Evolutionary conservation across 2,888 invertebrate species (phyloP).

Genomic region (Keiferia lycopersicella): DNA sequence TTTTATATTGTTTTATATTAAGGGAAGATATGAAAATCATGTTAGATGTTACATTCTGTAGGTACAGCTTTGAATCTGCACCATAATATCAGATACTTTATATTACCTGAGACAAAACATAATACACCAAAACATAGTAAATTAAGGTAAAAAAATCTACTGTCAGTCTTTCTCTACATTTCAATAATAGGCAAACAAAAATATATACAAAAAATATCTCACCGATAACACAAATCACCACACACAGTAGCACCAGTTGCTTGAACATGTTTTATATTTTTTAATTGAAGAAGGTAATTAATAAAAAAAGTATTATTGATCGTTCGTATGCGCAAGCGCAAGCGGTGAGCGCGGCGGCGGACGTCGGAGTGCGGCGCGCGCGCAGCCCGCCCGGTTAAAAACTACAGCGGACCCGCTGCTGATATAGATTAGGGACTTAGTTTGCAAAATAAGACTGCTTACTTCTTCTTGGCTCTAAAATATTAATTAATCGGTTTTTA

Average conservation of each 20-base stretch:
- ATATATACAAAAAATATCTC: conserved; percentile 41
- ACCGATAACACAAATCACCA: conserved; percentile 67
- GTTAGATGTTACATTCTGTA: too few species aligned
- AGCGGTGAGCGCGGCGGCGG: conserved; percentile 54
- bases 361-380: conserved; percentile 66
- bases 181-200: background rate
- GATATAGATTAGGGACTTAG: conserved; percentile 8
- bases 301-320: conserved; percentile 26
- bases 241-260: conserved; percentile 62
- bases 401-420: conserved; percentile 33
- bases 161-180: background rate
- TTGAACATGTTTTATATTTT: conserved; percentile 60
- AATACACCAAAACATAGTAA: too few species aligned
- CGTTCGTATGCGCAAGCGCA: conserved; percentile 35
- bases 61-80: too few species aligned
- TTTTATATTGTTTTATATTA: background rate
- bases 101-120: too few species aligned
- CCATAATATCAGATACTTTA: too few species aligned
- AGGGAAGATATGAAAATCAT: too few species aligned
- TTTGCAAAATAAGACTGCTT: background rate
- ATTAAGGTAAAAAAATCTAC: background rate
- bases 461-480: too few species aligned
- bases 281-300: conserved; percentile 22
- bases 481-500: too few species aligned
- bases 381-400: conserved; percentile 69